These are phyloP conservation scores for Columba livia DNA, from an alignment of 2,113 vertebrate genomes.

Conservation along the genomic window DNA sequence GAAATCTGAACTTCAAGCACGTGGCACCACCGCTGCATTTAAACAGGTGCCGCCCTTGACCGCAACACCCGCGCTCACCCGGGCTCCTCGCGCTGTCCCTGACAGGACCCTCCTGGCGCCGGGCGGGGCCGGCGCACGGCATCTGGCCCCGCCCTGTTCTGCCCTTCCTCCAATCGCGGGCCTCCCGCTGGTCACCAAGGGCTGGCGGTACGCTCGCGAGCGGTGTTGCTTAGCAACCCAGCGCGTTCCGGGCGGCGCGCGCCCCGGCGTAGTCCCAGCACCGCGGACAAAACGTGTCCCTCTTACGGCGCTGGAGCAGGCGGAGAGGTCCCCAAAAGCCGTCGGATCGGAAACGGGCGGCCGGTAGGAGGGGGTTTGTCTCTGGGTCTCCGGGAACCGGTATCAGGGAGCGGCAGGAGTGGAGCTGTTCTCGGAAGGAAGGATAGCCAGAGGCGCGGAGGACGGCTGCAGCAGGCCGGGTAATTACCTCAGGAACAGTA, in stretches of 20 bases:
- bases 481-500: background rate
- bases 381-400: background rate
- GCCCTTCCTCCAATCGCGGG: background rate
- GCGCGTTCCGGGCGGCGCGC: background rate
- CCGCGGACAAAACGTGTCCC: too few relatives aligned
- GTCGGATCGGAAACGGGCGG: too few relatives aligned
- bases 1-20: too few relatives aligned
- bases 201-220: too few relatives aligned
- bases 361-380: background rate
- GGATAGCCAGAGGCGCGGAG: background rate
- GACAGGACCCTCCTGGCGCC: background rate
- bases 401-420: background rate
- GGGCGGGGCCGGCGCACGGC: too few relatives aligned
- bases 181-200: accelerated
- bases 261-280: too few relatives aligned
- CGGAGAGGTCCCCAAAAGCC: background rate
- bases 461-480: too few relatives aligned
- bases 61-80: accelerated
- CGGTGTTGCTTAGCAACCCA: background rate
- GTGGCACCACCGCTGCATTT: too few relatives aligned
- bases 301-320: too few relatives aligned
- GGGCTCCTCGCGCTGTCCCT: background rate
- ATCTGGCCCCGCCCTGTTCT: background rate
- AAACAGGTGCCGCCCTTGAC: too few relatives aligned
- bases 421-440: background rate